Evolutionary conservation across 2,888 invertebrate genomes (phyloP).

Genomic region (Idaea aversata): DNA sequence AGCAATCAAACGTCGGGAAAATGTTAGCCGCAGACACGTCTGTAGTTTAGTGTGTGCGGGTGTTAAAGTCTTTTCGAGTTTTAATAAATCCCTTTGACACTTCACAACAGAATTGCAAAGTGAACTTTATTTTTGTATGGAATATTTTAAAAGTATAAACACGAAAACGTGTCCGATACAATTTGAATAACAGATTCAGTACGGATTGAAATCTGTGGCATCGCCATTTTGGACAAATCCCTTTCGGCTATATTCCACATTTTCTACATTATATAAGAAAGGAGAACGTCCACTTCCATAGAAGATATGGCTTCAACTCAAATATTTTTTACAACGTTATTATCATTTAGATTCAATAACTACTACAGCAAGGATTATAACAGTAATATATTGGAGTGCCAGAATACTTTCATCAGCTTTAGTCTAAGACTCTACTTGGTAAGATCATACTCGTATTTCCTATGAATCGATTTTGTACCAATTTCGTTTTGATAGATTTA

Average conservation of each 20-base stretch:
- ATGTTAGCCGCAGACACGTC: background rate
- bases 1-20: no score
- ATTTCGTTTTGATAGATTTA: no score
- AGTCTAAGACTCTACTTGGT: no score
- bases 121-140: conserved; percentile 18
- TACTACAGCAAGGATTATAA: no score
- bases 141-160: conserved; percentile 21
- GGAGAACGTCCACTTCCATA: background rate
- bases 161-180: conserved; percentile 16
- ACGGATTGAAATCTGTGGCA: background rate
- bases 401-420: no score
- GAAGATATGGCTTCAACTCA: no score
- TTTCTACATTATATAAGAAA: no score
- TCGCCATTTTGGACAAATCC: background rate
- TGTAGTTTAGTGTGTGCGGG: background rate
- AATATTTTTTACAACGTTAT: no score
- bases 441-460: no score
- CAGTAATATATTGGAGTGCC: no score
- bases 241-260: background rate
- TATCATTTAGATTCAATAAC: no score
- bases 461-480: no score
- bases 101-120: conserved; percentile 18
- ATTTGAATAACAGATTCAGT: conserved; percentile 16
- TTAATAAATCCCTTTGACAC: conserved; percentile 18
- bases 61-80: conserved; percentile 9